Base-by-base conservation (phyloP, 2,113 vertebrate species). In the Chamaetylas fuelleborni region DNA sequence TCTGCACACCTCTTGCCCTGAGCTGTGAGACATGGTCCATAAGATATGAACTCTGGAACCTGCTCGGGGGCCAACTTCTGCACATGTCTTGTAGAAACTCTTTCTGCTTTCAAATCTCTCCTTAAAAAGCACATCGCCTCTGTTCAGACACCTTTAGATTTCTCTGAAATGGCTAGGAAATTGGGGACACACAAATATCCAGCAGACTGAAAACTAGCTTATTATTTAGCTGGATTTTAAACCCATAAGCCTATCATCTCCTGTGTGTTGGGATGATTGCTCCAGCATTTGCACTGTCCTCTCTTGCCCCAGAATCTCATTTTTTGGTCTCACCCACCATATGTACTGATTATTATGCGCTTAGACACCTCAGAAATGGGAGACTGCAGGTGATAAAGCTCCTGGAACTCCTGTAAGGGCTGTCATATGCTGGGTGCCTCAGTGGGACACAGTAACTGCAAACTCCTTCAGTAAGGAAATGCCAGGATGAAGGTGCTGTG, bases 381-480 rank as follows among this genome's bases (percentile, higher is more conserved):
- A 73, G 45, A 57, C 8, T 51, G 36, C 12, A 14, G n/a, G 15
- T 78, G 34, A 31, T 28, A 74, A 54, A 51, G 51, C 36, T n/a
- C n/a, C n/a, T 20, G 17, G 11, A 26, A 31, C 14, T 78, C 12
- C n/a, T 61, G 50, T 19, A 43, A 3, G 1, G 18, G 11, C 42
- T 92, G 25, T 48, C 42, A 62, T 11, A 19, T 23, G n/a, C 6
- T 19, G 29, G 31, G 9, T 0, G 0, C 12, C 66, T 76, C 2
- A 2, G 17, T 1, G 3, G 69, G 43, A 56, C 14, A 42, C 19
- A 22, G 64, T 28, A 67, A 12, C 38, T 85, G 29, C 14, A 60
- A 56, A 56, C 14, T 29, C 29, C 51, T 64, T 11, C 51, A 60
- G 33, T 40, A n/a, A 40, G 56, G 65, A 74, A 81, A 81, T n/a